phyloP scores from a whole-genome alignment of 2,113 vertebrate species.

The Petromus typicus region DNA sequence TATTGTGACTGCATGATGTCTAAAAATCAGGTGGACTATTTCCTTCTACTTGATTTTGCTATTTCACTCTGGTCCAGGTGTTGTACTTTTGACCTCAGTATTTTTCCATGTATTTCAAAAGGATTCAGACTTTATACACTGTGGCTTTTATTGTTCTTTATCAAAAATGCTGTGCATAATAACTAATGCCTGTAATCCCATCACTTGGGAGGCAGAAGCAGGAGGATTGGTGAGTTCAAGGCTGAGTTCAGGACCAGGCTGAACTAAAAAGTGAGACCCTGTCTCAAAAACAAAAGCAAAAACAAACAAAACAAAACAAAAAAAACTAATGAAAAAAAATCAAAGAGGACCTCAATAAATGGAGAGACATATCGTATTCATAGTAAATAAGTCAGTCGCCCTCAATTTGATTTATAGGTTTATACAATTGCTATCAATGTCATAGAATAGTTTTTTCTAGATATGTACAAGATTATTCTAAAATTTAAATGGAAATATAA shows the following conservation, averaged over 20 bases:
- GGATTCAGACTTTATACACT: not conserved
- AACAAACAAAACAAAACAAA: too few relatives aligned
- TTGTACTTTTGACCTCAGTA: not conserved
- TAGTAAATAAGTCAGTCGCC: slow-evolving; percentile 11
- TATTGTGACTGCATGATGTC: not conserved
- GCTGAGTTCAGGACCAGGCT: too few relatives aligned
- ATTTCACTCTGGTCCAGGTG: not conserved
- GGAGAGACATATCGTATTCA: not conserved
- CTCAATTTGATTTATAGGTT: not conserved
- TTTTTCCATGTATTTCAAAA: slow-evolving; percentile 8
- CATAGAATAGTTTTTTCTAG: not conserved
- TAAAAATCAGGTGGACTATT: slow-evolving; percentile 27
- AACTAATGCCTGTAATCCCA: too few relatives aligned
- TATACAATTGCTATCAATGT: slow-evolving; percentile 13
- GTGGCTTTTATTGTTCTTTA: not conserved
- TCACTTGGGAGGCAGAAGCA: too few relatives aligned
- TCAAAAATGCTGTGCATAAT: too few relatives aligned
- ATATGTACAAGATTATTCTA: slow-evolving; percentile 23
- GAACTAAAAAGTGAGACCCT: too few relatives aligned
- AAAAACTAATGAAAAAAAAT: too few relatives aligned
- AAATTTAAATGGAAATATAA: not conserved
- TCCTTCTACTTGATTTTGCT: slow-evolving; percentile 19
- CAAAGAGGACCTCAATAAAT: not conserved
- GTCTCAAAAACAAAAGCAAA: too few relatives aligned
- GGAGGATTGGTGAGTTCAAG: too few relatives aligned